Conservation (phyloP, 2,113 vertebrate species). For the human region DNA sequence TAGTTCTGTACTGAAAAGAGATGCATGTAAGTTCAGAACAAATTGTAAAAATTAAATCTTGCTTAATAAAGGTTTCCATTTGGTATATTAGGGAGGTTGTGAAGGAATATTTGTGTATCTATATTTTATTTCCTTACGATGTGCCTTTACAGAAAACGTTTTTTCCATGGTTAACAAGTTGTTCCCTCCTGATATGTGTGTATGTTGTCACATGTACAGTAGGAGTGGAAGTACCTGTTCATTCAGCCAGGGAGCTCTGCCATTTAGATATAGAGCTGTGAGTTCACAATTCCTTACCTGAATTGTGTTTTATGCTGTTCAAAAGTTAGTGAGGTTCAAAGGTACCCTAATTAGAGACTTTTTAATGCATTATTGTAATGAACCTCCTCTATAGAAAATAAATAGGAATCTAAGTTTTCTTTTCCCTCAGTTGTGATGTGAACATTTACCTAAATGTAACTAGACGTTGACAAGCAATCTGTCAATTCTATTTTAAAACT, state of each 20-base stretch:
- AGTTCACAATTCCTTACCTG: background rate
- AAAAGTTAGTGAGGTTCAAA: background rate
- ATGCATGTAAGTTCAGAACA: background rate
- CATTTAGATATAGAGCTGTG: background rate
- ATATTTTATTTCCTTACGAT: background rate
- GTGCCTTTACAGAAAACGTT: background rate
- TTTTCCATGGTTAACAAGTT: background rate
- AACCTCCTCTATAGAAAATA: background rate
- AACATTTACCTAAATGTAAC: background rate
- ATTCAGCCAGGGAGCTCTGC: background rate
- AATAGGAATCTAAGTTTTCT: background rate
- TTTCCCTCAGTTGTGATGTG: background rate
- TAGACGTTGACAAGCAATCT: background rate
- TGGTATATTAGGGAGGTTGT: background rate
- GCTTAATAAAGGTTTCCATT: background rate
- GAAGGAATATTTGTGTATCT: background rate
- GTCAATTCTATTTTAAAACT: background rate
- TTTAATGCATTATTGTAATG: background rate
- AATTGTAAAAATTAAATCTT: background rate
- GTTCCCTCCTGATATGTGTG: background rate
- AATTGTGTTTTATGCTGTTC: background rate
- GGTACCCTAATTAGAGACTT: background rate
- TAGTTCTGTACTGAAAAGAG: background rate
- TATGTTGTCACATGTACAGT: rapidly evolving
- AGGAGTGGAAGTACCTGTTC: too few relatives aligned